phyloP scores from a whole-genome alignment of 92 coral and sea anemone species.

The Micromussa lordhowensis region DNA sequence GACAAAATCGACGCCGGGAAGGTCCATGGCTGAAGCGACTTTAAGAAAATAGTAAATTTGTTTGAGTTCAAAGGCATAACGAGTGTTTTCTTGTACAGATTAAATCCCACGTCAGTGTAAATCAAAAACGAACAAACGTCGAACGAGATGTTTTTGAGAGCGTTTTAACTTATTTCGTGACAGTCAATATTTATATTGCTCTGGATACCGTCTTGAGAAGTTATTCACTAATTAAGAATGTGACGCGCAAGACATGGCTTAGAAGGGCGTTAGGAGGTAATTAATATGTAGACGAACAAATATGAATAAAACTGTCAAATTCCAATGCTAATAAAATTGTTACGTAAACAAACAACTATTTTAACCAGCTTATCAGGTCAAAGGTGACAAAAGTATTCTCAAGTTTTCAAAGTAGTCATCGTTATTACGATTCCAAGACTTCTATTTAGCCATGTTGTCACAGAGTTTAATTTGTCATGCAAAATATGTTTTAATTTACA shows the following conservation, averaged over 20 bases:
- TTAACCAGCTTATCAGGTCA: not conserved
- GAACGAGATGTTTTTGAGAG: not conserved
- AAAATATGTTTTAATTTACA: too few relatives aligned
- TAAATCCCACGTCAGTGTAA: not conserved
- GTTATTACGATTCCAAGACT: not conserved
- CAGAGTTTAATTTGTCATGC: not conserved
- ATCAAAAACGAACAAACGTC: not conserved
- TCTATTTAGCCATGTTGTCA: not conserved
- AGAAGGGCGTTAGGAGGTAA: not conserved
- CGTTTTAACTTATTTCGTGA: conserved; percentile 9
- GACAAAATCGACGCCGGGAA: conserved; percentile 86
- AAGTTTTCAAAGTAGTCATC: not conserved
- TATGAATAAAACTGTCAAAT: conserved; percentile 6
- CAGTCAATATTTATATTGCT: not conserved
- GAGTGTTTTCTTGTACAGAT: not conserved
- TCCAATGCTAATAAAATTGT: conserved; percentile 14
- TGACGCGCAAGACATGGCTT: not conserved
- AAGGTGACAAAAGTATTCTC: not conserved
- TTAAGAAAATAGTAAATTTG: conserved; percentile 22
- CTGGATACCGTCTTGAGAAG: not conserved
- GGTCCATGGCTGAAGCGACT: conserved; percentile 88
- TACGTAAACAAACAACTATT: not conserved
- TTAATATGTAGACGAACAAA: conserved; percentile 10
- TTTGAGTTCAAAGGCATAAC: conserved; percentile 12
- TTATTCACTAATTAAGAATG: not conserved